Conservation (phyloP, 2,113 vertebrate genomes). For the Bagarius yarrelli region DNA sequence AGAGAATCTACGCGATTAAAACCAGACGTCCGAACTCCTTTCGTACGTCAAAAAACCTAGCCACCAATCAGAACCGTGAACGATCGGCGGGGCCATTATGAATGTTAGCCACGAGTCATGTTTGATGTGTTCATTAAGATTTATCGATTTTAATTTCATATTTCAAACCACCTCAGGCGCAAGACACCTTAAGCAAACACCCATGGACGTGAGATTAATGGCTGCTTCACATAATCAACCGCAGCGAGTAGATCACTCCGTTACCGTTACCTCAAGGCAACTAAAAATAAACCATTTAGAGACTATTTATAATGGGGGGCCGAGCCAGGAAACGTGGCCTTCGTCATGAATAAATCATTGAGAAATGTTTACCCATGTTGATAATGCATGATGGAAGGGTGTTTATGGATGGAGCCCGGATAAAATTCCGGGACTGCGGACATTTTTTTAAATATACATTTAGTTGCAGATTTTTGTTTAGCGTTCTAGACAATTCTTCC, state of each 20-base stretch:
- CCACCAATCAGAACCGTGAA: slow-evolving; percentile 25
- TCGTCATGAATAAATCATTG: slow-evolving; percentile 47
- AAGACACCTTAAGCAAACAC: slow-evolving; percentile 57
- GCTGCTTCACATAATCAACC: slow-evolving; percentile 61
- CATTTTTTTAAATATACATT: background rate
- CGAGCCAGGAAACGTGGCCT: slow-evolving; percentile 26
- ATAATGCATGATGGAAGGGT: slow-evolving; percentile 43
- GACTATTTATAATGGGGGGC: slow-evolving; percentile 45
- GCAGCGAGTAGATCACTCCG: slow-evolving; percentile 59
- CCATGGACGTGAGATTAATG: slow-evolving; percentile 65
- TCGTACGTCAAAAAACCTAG: background rate
- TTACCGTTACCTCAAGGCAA: slow-evolving; percentile 46
- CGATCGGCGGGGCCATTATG: slow-evolving; percentile 26
- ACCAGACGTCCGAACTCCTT: slow-evolving; percentile 25
- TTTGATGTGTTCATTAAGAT: slow-evolving; percentile 57
- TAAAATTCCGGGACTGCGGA: slow-evolving; percentile 13
- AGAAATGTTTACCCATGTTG: slow-evolving; percentile 45
- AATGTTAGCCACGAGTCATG: slow-evolving; percentile 45
- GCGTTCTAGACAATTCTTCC: background rate
- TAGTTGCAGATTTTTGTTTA: background rate
- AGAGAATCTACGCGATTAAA: background rate
- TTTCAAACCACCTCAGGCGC: slow-evolving; percentile 57
- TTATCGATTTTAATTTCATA: slow-evolving; percentile 68
- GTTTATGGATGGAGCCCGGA: slow-evolving; percentile 14
- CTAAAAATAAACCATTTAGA: slow-evolving; percentile 50